These are phyloP conservation scores for Camponotus pennsylvanicus DNA, from an alignment of 1,140 invertebrate genomes.

Conservation along the genomic window DNA sequence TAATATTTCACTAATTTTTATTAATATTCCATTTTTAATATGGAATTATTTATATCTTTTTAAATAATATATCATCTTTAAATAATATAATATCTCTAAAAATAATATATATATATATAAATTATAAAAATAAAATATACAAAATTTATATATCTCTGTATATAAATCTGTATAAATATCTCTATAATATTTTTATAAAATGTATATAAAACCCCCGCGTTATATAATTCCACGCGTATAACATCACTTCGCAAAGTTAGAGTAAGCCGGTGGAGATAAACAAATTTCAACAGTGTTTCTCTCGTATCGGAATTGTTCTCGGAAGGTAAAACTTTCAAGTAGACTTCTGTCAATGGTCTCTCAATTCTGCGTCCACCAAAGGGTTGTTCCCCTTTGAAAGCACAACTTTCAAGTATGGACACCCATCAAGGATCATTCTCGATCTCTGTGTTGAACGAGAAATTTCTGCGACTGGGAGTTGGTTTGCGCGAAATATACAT, in stretches of 20 bases:
- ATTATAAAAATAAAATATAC: no score
- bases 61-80: no score
- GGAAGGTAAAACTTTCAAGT: conserved; percentile 12
- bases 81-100: no score
- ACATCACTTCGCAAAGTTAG: background rate
- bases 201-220: no score
- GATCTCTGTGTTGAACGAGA: background rate
- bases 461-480: background rate
- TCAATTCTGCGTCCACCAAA: background rate
- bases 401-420: background rate
- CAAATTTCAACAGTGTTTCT: background rate
- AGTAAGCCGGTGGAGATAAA: background rate
- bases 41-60: no score
- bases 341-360: conserved; percentile 3
- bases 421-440: background rate
- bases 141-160: no score
- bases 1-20: background rate
- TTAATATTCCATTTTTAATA: background rate
- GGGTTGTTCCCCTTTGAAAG: background rate
- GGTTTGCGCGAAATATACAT: background rate
- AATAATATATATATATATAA: no score
- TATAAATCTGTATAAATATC: background rate
- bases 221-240: background rate
- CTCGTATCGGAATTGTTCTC: background rate
- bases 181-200: background rate